Evolutionary conservation across 2,888 invertebrate genomes (phyloP), one percentile per base, ranked within the genome.

Genomic region (Agrypnus murinus): DNA sequence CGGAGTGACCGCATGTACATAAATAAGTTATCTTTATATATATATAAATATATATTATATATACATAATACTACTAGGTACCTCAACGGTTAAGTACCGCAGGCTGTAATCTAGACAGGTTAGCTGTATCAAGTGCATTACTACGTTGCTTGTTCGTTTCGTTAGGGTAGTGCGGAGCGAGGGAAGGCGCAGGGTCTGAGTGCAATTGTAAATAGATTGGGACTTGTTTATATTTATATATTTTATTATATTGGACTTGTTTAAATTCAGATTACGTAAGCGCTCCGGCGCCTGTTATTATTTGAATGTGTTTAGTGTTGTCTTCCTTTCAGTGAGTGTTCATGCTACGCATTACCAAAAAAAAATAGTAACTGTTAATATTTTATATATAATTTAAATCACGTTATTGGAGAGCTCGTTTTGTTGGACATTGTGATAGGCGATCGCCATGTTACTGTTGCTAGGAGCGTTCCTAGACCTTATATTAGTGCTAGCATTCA

Each of bases 1-100:
- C 95, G 80, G 94, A 95, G 90, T 92, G 90, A 91, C 86, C 85
- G 83, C 81, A 80, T 86, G 86, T 85, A 84, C 82, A 85, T 86
- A 84, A 80, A 82, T 84, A 85, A 85, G 84, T 67, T 71, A 70
- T 70, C 55, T 62, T 66, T 69, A 46, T 46, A 63, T 50, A 63
- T 43, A 45, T 12, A 43, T 34, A 60, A 45, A 45, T 60, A 50
- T 19, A 19, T 50, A 19, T 50, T 15, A 10, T 10, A 65, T 53
- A 57, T 57, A 32, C 19, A 60, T 38, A 84, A 84, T 86, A 74
- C 81, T 81, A 77, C 82, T 85, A 85, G 86, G 86, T 86, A 86
- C 86, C 85, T 86, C 85, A 85, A 83, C 81, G 82, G 84, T 84
- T 82, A 79, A 81, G 83, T 84, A 84, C 84, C 83, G 81, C 84